Evolutionary conservation across 2,113 vertebrate genomes (phyloP).

Genomic region (Tympanuchus pallidicinctus): DNA sequence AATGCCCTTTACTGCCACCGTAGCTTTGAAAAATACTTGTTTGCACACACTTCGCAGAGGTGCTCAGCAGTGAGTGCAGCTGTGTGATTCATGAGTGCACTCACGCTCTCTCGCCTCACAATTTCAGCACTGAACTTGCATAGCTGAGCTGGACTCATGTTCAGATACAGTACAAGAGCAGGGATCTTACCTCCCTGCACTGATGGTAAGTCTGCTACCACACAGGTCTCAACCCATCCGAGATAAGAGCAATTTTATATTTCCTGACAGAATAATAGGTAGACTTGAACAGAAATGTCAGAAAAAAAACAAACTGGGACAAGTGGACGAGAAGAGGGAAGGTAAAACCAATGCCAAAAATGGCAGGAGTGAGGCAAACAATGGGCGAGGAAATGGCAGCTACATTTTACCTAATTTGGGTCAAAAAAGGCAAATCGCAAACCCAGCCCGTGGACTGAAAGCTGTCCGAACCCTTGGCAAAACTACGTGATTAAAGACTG

Average conservation of each 20-base stretch:
- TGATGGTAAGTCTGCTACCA: neutral
- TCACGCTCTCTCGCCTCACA: neutral
- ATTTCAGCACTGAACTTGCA: neutral
- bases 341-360: neutral
- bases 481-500: neutral
- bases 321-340: neutral
- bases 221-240: neutral
- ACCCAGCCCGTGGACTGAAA: neutral
- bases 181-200: neutral
- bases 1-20: neutral
- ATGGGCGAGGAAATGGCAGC: neutral
- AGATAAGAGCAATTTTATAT: neutral
- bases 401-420: neutral
- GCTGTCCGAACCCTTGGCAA: neutral
- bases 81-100: neutral
- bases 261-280: neutral
- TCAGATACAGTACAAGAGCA: neutral
- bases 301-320: accelerated
- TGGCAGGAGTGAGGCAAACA: neutral
- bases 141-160: accelerated
- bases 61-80: accelerated
- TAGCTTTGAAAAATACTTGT: neutral
- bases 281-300: neutral
- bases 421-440: neutral
- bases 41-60: neutral